Evolutionary conservation across 2,113 vertebrate species (phyloP), one percentile per base, ranked within the genome.

Genomic region (Polyodon spathula): DNA sequence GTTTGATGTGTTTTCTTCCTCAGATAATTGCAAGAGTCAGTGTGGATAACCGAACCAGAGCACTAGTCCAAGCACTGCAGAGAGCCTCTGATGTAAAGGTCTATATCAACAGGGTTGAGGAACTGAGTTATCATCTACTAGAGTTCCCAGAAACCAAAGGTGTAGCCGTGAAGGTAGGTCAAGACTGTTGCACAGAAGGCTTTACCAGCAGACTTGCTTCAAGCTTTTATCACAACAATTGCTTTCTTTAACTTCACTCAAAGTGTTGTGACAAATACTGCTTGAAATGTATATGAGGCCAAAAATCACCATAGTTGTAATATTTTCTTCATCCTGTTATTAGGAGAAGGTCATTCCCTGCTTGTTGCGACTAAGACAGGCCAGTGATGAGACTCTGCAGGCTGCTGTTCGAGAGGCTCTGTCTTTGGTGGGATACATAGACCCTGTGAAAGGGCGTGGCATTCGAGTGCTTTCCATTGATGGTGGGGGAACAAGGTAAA

Each of bases 11-110:
- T 64, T 59, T 37, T 66, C 3, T 69, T 74, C 66, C 63, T 62
- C 62, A 98, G 95, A 98, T 98, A 71, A 97, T 98, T 83, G 94
- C 94, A 61, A 90, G 92, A 74, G 90, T 95, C 71, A 97, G 93
- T 73, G 88, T 96, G 74, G 94, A 98, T 83, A 98, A 97, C 76
- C 82, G 94, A 68, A 97, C 94, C 27, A 86, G 95, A 67, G 92
- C 89, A 6, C 84, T 98, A 77, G 93, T 94, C 54, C 92, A 93
- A 74, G 88, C 94, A 7, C 77, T 98, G 15, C 80, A 86, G 76
- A 86, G 94, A 79, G 88, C 93, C 1, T 76, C 92, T 14, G 88
- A 94, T 69, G 86, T 84, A 40, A 86, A 83, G 70, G 75, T 97
- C 60, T 97, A 91, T 75, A 89, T 96, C 76, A 94, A 79, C 77